phyloP scores from a whole-genome alignment of 2,888 invertebrate species.

The Tigriopus californicus region DNA sequence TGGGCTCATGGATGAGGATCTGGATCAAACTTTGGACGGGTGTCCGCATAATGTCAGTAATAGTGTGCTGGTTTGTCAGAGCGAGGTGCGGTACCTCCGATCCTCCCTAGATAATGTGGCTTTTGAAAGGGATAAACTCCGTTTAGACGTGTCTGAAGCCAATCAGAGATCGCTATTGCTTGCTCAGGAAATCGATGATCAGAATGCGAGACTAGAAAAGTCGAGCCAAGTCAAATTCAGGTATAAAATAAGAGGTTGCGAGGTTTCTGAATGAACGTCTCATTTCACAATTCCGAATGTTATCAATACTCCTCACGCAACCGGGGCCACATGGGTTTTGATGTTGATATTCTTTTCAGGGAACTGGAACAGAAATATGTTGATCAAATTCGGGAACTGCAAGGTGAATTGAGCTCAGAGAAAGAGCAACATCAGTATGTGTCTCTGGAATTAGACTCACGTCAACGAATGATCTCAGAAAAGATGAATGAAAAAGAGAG shows the following conservation, averaged over 20 bases:
- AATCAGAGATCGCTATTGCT: neutral
- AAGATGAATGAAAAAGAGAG: neutral
- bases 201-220: neutral
- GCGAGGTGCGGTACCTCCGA: neutral
- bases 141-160: neutral
- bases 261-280: neutral
- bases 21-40: neutral
- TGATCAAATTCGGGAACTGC: neutral
- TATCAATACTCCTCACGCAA: neutral
- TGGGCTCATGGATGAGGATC: neutral
- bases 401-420: neutral
- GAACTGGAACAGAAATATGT: neutral
- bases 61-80: neutral
- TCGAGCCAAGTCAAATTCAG: neutral
- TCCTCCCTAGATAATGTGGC: neutral
- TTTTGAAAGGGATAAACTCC: neutral
- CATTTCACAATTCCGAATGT: neutral
- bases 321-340: too few species aligned
- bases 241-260: neutral
- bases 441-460: neutral
- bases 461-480: neutral
- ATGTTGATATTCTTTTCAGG: neutral
- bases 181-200: conserved; percentile 3
- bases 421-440: conserved; percentile 3
- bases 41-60: too few species aligned